Conservation (phyloP, 2,888 invertebrate species). For the Trichopoda pennipes region DNA sequence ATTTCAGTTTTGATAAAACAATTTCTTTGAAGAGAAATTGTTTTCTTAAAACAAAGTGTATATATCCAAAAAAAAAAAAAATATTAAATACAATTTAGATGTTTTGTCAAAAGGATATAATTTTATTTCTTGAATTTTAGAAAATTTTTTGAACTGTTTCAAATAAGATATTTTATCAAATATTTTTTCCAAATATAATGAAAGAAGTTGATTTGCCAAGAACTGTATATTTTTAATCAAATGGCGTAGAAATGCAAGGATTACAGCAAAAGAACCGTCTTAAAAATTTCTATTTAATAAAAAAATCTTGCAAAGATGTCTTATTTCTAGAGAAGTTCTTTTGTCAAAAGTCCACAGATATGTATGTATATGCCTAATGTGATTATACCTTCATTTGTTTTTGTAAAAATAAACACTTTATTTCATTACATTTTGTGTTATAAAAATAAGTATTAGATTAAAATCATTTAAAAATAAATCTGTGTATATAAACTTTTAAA, state of each 20-base stretch:
- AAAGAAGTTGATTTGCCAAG: too few species aligned
- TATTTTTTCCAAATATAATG: too few species aligned
- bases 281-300: too few species aligned
- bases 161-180: slow-evolving; percentile 31
- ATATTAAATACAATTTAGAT: slow-evolving; percentile 17
- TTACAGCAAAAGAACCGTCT: too few species aligned
- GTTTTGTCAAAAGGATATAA: slow-evolving; percentile 9
- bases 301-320: too few species aligned
- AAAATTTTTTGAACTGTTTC: slow-evolving; percentile 32
- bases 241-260: too few species aligned
- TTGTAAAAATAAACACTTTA: background rate
- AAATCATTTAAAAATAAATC: background rate
- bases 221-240: too few species aligned
- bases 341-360: too few species aligned
- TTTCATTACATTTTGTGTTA: background rate
- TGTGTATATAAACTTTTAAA: background rate
- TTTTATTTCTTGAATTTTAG: slow-evolving; percentile 28
- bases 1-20: slow-evolving; percentile 15
- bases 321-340: too few species aligned
- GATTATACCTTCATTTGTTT: too few species aligned
- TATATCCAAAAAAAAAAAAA: slow-evolving; percentile 17
- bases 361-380: too few species aligned
- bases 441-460: background rate
- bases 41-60: slow-evolving; percentile 24
- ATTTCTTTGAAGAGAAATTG: slow-evolving; percentile 2